Evolutionary conservation across 2,113 vertebrate genomes (phyloP).

Genomic region (Nothobranchius furzeri): DNA sequence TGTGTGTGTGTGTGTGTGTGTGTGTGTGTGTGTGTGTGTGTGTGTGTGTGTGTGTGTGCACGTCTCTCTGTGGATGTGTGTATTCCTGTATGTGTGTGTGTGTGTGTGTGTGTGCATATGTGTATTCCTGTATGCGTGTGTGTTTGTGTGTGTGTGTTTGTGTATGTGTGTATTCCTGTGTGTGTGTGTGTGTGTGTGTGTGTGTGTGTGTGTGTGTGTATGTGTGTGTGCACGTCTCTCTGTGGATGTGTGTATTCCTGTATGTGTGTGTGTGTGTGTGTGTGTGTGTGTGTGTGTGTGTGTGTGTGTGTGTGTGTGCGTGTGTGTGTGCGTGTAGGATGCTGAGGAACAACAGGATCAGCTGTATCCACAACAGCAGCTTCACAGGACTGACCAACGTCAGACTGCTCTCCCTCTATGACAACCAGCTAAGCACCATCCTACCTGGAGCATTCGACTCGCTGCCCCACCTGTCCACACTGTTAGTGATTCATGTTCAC

Average conservation of each 20-base stretch:
- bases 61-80: too few relatives aligned
- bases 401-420: conserved; percentile 92
- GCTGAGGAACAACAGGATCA: conserved; percentile 95
- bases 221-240: too few relatives aligned
- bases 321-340: conserved; percentile 79
- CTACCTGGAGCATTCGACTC: conserved; percentile 92
- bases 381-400: conserved; percentile 92
- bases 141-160: not conserved
- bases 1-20: not conserved
- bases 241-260: too few relatives aligned
- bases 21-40: conserved; percentile 11
- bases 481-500: conserved; percentile 72
- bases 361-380: conserved; percentile 95
- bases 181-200: conserved; percentile 22
- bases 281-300: not conserved
- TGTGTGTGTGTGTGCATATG: not conserved
- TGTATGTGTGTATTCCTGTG: too few relatives aligned
- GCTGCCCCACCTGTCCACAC: conserved; percentile 83
- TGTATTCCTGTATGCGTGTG: not conserved
- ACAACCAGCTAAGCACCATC: conserved; percentile 94
- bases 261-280: not conserved
- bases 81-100: not conserved
- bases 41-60: conserved; percentile 5
- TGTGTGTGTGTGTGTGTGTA: not conserved
- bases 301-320: conserved; percentile 2